These are phyloP conservation scores for Mnemiopsis leidyi DNA, from an alignment of 37 sponge, comb jelly and placozoan species.

Conservation along the genomic window DNA sequence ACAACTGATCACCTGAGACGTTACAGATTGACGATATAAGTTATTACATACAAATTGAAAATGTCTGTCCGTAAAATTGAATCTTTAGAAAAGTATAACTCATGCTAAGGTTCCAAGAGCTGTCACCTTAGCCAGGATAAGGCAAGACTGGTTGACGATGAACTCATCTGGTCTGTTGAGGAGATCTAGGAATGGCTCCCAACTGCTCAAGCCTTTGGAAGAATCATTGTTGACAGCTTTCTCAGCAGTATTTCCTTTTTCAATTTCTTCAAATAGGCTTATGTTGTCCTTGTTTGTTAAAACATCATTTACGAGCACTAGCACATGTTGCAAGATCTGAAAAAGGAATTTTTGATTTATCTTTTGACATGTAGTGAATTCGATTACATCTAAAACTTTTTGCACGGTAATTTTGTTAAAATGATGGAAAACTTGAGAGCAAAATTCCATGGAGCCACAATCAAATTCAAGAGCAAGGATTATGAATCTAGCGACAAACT, in stretches of 20 bases:
- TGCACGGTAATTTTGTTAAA: no score
- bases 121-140: conserved; percentile 20
- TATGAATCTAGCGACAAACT: no score
- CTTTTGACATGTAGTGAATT: no score
- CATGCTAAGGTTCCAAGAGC: background rate
- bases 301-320: conserved; percentile 39
- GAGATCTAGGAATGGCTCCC: conserved; percentile 22
- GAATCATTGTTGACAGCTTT: background rate
- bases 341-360: background rate
- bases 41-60: no score
- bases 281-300: background rate
- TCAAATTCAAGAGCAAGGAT: no score
- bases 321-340: conserved; percentile 8
- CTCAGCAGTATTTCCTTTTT: background rate
- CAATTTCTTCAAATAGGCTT: background rate
- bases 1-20: conserved; percentile 20
- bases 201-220: background rate
- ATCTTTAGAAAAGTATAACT: no score
- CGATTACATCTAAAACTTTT: no score
- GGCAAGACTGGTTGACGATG: conserved; percentile 1
- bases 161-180: conserved; percentile 36
- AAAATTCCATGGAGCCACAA: no score
- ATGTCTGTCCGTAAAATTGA: no score
- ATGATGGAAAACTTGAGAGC: no score
- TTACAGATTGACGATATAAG: no score